These are phyloP conservation scores for Keiferia lycopersicella DNA, from an alignment of 2,888 invertebrate species.

Conservation along the genomic window DNA sequence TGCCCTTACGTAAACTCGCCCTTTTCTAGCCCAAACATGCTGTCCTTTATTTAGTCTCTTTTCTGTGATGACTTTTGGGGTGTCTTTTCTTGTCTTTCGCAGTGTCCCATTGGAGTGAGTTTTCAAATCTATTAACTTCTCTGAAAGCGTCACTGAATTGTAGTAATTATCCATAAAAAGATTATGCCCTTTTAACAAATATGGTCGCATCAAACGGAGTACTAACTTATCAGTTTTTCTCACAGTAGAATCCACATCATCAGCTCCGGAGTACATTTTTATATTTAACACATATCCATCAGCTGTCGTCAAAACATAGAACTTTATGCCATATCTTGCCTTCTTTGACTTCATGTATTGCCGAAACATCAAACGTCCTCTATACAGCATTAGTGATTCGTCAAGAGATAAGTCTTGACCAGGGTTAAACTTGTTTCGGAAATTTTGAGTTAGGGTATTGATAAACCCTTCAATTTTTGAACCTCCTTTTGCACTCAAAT, in stretches of 20 bases:
- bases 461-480: slow-evolving; percentile 36
- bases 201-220: slow-evolving; percentile 34
- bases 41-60: slow-evolving; percentile 35
- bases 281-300: slow-evolving; percentile 44
- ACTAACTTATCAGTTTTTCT: slow-evolving; percentile 36
- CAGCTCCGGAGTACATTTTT: slow-evolving; percentile 40
- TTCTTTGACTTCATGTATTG: slow-evolving; percentile 42
- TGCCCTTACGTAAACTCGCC: slow-evolving; percentile 33
- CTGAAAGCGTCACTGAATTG: slow-evolving; percentile 32
- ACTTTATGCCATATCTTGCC: slow-evolving; percentile 43
- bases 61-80: slow-evolving; percentile 30
- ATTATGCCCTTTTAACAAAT: slow-evolving; percentile 36
- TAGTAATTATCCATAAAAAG: slow-evolving; percentile 39
- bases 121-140: slow-evolving; percentile 35
- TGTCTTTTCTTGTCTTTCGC: slow-evolving; percentile 34
- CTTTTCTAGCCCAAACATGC: slow-evolving; percentile 34
- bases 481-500: slow-evolving; percentile 35
- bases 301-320: slow-evolving; percentile 39
- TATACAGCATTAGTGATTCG: slow-evolving; percentile 38
- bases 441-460: slow-evolving; percentile 34
- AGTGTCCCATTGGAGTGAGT: slow-evolving; percentile 37
- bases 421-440: slow-evolving; percentile 35
- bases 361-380: slow-evolving; percentile 40
- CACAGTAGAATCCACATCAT: slow-evolving; percentile 24
- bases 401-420: slow-evolving; percentile 37